Percentiles rank a stretch among this genome's conserved stretches.
These are phyloP conservation scores for Poecilia latipinna DNA, from an alignment of 2,113 vertebrate species.

Conservation along the genomic window DNA sequence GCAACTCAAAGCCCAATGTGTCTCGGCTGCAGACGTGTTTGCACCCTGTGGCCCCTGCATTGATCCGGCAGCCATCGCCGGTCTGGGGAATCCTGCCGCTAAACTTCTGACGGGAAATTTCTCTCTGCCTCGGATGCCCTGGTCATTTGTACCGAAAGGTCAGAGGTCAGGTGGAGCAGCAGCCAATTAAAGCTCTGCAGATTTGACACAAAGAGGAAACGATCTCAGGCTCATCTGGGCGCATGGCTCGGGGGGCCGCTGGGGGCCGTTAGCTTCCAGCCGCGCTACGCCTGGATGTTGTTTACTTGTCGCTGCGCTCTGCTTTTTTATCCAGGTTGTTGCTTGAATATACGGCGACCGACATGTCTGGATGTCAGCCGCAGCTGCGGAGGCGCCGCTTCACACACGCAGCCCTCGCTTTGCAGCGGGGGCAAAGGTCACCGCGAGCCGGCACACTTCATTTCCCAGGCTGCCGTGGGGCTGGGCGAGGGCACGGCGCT, in stretches of 20 bases:
- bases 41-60: slow-evolving; percentile 10
- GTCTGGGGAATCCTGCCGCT: slow-evolving; percentile 18
- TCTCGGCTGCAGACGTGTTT: slow-evolving; percentile 23
- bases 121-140: slow-evolving; percentile 50
- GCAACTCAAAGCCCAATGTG: slow-evolving; percentile 44
- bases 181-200: slow-evolving; percentile 69
- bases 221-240: slow-evolving; percentile 66
- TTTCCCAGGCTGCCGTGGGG: slow-evolving; percentile 67
- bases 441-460: slow-evolving; percentile 61
- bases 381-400: slow-evolving; percentile 17
- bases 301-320: slow-evolving; percentile 15
- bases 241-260: slow-evolving; percentile 34
- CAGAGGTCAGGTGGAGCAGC: slow-evolving; percentile 55
- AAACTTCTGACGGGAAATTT: slow-evolving; percentile 47
- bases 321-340: background rate
- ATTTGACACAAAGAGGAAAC: slow-evolving; percentile 50
- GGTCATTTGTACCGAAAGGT: slow-evolving; percentile 63
- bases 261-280: no score
- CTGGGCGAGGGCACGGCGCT: slow-evolving; percentile 41
- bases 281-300: background rate
- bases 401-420: slow-evolving; percentile 21
- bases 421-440: slow-evolving; percentile 53
- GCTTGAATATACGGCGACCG: background rate
- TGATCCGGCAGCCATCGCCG: slow-evolving; percentile 43
- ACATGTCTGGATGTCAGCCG: slow-evolving; percentile 7